Evolutionary conservation across 2,888 invertebrate species (phyloP), one percentile per base, ranked within the genome.

Genomic region (Adelphocoris suturalis): DNA sequence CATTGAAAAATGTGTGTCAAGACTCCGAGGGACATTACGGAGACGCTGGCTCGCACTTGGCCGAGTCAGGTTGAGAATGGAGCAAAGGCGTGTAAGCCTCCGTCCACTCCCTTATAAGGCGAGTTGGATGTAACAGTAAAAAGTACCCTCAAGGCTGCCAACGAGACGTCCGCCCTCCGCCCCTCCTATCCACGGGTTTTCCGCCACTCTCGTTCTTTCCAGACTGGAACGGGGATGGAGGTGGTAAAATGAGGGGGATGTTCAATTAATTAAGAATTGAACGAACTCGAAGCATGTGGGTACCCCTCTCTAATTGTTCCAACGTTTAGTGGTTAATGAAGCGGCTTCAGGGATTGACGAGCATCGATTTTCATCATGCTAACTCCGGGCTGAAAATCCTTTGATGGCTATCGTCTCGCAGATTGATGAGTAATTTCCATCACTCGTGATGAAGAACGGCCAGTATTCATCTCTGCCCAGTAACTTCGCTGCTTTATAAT

Each of bases 11-110:
- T 75, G 68, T 86, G 48, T 86, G 86, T 86, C 86, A 86, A 86
- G 68, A 46, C 55, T 27, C 27, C 46, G 14, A 57, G 23, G 47
- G 86, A 75, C 85, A 23, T 75, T 86, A 86, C 86, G 75, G 75
- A 68, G 86, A 68, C 52, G 82, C n/a, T 82, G 82, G 82, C 86
- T 47, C 75, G 86, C 86, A 75, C 86, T 86, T 86, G 86, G 86
- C 86, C 86, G 86, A 86, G 86, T 86, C 86, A 86, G 19, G 86
- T 86, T 75, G 75, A 86, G 86, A 86, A 86, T 86, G 86, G 86
- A 86, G 86, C 86, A 19, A 86, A 75, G 86, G 86, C 86, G 86
- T 86, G 86, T 75, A 68, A 86, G 48, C 47, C 86, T 48, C 86
- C 46, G 86, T 75, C 86, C 86, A 68, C 68, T 86, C 86, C 86